A percentile compares a stretch with the other conserved stretches of the same genome.
Evolutionary conservation across 2,113 vertebrate genomes (phyloP).

Genomic region (Oreochromis spilurus): DNA sequence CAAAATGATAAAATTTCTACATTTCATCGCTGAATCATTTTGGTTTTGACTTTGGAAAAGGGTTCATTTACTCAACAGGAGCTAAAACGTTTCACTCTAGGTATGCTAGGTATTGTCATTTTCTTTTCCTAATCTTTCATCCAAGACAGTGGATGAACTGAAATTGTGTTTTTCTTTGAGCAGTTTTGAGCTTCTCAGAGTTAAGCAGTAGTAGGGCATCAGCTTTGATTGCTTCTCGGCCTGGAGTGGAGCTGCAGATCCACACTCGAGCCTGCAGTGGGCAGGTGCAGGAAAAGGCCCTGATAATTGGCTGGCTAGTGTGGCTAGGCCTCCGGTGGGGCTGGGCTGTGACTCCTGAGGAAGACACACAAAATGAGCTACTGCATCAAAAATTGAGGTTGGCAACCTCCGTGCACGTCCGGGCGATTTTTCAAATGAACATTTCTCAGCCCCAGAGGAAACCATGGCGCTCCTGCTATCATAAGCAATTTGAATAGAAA

Average conservation of each 20-base stretch:
- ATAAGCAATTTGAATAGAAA: constrained; percentile 65
- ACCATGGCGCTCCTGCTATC: constrained; percentile 43
- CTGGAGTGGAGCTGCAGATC: constrained; percentile 16
- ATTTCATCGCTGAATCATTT: not conserved
- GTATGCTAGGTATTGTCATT: not conserved
- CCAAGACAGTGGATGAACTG: not conserved
- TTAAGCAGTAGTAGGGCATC: not conserved
- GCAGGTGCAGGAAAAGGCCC: constrained; percentile 56
- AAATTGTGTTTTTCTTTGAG: not conserved
- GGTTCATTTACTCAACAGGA: not conserved
- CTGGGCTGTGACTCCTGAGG: constrained; percentile 29
- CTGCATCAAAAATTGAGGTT: constrained; percentile 73
- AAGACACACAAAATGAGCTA: constrained; percentile 65
- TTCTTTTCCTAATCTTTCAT: not conserved
- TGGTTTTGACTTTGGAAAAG: not conserved
- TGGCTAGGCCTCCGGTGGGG: constrained; percentile 36
- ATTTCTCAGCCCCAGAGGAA: constrained; percentile 55
- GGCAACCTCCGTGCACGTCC: constrained; percentile 64
- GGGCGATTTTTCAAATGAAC: constrained; percentile 70
- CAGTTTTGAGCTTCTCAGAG: not conserved
- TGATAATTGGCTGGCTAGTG: constrained; percentile 63
- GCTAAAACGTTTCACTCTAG: not conserved
- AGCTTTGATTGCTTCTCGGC: constrained; percentile 51
- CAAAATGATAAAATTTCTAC: not conserved
- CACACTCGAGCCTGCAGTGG: constrained; percentile 2